Evolutionary conservation across 2,113 vertebrate genomes (phyloP).

Genomic region (Micromys minutus): DNA sequence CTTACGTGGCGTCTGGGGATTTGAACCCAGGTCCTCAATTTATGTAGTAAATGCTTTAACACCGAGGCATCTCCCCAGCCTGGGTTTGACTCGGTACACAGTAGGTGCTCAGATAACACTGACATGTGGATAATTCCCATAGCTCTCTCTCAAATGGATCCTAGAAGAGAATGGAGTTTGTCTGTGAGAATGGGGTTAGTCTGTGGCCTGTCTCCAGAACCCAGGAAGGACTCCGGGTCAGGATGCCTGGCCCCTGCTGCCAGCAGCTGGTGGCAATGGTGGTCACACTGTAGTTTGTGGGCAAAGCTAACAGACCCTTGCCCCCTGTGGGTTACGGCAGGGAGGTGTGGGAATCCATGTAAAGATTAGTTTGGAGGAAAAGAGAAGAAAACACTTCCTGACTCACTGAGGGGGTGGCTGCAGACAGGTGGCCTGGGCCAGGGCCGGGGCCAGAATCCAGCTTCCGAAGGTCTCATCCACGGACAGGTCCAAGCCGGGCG

Average conservation of each 20-base stretch:
- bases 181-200: no score
- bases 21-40: neutral
- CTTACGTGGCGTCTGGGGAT: neutral
- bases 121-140: no score
- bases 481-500: neutral
- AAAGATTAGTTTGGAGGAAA: slow-evolving; percentile 38
- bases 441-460: neutral
- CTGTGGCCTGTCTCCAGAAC: neutral
- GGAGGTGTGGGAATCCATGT: slow-evolving; percentile 45
- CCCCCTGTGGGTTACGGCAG: neutral
- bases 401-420: neutral
- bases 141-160: fast-evolving
- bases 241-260: neutral
- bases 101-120: neutral
- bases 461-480: neutral
- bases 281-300: neutral
- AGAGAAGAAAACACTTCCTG: neutral
- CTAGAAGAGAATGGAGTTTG: neutral
- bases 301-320: neutral
- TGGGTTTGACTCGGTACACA: neutral
- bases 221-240: neutral
- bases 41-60: neutral
- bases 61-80: neutral
- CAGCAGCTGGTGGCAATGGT: neutral
- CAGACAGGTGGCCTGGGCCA: neutral